These are phyloP conservation scores for Apamea anceps DNA, from an alignment of 2,888 invertebrate genomes.

Conservation along the genomic window DNA sequence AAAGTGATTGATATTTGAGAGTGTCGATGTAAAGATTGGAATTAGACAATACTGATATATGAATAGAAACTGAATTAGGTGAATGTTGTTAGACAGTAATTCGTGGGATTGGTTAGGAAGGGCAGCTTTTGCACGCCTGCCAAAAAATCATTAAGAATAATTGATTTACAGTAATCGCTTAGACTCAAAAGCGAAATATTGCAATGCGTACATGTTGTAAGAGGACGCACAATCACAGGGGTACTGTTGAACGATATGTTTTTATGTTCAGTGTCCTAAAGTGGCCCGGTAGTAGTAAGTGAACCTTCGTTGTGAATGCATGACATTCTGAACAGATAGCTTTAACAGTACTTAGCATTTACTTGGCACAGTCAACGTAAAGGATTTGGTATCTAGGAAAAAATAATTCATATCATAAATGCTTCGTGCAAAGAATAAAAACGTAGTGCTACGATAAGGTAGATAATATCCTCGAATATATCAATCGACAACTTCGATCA, in stretches of 20 bases:
- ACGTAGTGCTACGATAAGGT: constrained; percentile 8
- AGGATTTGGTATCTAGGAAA: constrained; percentile 10
- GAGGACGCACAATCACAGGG: constrained; percentile 23
- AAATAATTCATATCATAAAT: constrained; percentile 49
- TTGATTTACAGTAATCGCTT: constrained; percentile 10
- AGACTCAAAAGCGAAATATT: constrained; percentile 6
- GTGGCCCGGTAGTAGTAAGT: constrained; percentile 33
- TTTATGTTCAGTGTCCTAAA: constrained; percentile 40
- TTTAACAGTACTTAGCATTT: constrained; percentile 57
- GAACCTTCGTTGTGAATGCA: constrained; percentile 45
- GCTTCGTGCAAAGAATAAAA: constrained; percentile 23
- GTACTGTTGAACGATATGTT: constrained; percentile 50
- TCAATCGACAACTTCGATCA: constrained; percentile 12
- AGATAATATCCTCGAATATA: constrained; percentile 31
- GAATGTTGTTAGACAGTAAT: constrained; percentile 37
- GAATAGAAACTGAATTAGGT: constrained; percentile 49
- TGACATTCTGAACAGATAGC: constrained; percentile 52
- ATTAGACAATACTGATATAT: constrained; percentile 71
- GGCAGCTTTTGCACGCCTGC: constrained; percentile 29
- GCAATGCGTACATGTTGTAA: constrained; percentile 3
- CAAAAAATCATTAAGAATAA: neutral
- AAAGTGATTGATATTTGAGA: constrained; percentile 63
- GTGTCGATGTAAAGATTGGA: constrained; percentile 61
- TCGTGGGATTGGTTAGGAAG: constrained; percentile 23
- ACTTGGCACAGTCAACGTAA: constrained; percentile 50